A percentile compares a stretch with the other conserved stretches of the same genome.
These are phyloP conservation scores for Lipotes vexillifer DNA, from an alignment of 2,113 vertebrate genomes.

Conservation along the genomic window DNA sequence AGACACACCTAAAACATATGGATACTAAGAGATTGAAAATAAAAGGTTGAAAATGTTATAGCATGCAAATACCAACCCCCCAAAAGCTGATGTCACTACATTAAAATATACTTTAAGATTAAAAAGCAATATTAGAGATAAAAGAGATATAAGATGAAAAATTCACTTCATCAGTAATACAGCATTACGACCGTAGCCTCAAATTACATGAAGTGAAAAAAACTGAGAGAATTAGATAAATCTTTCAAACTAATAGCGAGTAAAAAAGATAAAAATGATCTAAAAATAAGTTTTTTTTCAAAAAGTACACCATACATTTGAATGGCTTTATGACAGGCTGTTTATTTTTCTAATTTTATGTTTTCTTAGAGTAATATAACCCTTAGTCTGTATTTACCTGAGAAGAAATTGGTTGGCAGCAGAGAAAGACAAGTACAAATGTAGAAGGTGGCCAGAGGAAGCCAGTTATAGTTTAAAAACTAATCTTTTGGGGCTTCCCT, in stretches of 20 bases:
- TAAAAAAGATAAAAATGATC: neutral
- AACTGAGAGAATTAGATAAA: neutral
- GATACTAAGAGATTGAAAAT: neutral
- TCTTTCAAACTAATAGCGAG: neutral
- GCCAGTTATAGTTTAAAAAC: neutral
- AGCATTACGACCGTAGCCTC: neutral
- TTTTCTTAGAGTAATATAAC: neutral
- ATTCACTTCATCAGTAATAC: neutral
- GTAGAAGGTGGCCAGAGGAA: neutral
- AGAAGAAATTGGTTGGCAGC: neutral
- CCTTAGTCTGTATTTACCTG: neutral
- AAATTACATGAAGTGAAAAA: neutral
- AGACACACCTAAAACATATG: neutral
- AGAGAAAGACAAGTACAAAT: neutral
- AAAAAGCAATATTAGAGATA: neutral
- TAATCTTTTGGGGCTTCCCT: neutral
- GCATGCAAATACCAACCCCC: neutral
- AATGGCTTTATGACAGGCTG: neutral
- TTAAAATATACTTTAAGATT: neutral
- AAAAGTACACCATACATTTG: neutral
- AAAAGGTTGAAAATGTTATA: neutral
- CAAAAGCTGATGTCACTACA: neutral
- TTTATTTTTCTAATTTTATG: neutral
- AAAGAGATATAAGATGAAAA: neutral
- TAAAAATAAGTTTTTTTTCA: neutral